Evolutionary conservation across 2,888 invertebrate species (phyloP).

Genomic region (Cetonia aurata): DNA sequence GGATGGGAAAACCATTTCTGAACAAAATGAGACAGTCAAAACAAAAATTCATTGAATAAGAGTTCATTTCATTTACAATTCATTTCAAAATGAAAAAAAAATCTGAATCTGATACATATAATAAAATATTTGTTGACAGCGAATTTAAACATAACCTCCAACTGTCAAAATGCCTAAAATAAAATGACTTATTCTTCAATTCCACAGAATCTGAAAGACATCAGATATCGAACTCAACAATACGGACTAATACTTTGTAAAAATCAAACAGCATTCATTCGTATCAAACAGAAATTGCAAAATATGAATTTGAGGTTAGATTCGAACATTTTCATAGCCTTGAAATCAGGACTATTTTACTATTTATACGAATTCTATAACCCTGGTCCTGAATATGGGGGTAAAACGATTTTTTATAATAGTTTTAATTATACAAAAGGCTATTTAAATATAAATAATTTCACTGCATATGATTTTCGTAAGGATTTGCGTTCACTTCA

Average conservation of each 20-base stretch:
- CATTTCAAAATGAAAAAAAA: no score
- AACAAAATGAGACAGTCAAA: no score
- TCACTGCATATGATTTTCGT: constrained; percentile 32
- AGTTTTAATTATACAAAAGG: constrained; percentile 35
- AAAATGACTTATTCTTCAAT: neutral
- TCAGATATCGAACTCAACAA: constrained; percentile 32
- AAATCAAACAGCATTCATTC: constrained; percentile 4
- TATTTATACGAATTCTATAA: constrained; percentile 39
- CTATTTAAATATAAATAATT: neutral
- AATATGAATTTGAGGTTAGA: constrained; percentile 39
- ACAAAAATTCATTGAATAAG: no score
- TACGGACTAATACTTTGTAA: constrained; percentile 36
- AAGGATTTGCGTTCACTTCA: constrained; percentile 31
- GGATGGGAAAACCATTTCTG: no score
- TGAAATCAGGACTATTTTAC: constrained; percentile 26
- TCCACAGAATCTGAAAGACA: constrained; percentile 28
- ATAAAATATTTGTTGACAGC: no score
- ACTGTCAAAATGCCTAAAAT: neutral
- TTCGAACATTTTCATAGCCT: constrained; percentile 38
- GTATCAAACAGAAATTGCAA: constrained; percentile 8
- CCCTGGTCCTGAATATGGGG: constrained; percentile 13
- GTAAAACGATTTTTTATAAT: constrained; percentile 20
- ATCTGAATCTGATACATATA: no score
- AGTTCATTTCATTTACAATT: no score
- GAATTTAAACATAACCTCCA: neutral